Conservation (phyloP, 1,140 invertebrate genomes). For the Camponotus pennsylvanicus region DNA sequence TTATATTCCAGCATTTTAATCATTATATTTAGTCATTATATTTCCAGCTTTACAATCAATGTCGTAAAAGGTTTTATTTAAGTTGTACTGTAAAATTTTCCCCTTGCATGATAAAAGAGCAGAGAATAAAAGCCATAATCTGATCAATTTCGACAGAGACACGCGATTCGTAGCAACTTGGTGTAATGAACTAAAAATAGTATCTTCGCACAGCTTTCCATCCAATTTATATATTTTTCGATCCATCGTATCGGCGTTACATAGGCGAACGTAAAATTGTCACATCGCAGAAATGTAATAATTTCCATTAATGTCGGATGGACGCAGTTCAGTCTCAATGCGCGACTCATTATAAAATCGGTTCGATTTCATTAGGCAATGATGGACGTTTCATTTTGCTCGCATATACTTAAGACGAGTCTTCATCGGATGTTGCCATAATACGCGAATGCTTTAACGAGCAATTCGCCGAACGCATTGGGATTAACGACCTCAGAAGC, state of each 20-base stretch:
- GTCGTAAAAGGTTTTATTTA: too few species aligned
- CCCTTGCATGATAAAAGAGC: background rate
- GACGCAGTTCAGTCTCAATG: too few species aligned
- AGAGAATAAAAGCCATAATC: background rate
- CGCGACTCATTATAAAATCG: constrained; percentile 4
- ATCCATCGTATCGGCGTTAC: background rate
- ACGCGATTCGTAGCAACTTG: background rate
- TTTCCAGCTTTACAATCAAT: too few species aligned
- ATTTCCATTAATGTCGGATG: background rate
- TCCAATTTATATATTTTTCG: background rate
- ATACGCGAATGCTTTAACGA: constrained; percentile 25
- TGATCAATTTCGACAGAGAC: background rate
- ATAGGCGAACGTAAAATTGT: background rate
- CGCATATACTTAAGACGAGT: background rate
- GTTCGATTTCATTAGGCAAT: background rate
- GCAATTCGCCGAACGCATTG: constrained; percentile 55
- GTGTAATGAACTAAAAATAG: constrained; percentile 8
- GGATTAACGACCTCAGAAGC: constrained; percentile 46
- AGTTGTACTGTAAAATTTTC: too few species aligned
- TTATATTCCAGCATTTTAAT: too few species aligned
- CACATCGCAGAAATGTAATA: background rate
- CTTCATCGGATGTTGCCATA: constrained; percentile 1
- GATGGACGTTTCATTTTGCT: background rate
- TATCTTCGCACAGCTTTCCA: background rate
- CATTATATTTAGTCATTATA: too few species aligned